Conservation (phyloP, 2,888 invertebrate species). For the Leptinotarsa peninsularis region DNA sequence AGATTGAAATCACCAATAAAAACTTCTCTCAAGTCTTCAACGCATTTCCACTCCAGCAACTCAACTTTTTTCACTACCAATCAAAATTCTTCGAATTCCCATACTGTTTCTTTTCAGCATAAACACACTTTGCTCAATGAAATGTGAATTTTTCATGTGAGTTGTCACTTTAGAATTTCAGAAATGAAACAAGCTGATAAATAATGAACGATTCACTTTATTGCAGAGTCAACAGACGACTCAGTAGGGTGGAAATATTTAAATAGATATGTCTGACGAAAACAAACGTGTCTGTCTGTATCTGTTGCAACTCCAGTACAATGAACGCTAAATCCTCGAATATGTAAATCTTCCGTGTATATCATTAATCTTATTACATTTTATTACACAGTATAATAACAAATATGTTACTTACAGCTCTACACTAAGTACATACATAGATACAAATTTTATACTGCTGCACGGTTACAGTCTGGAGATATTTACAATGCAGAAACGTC, state of each 20-base stretch:
- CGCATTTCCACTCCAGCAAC: too few relatives aligned
- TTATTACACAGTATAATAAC: conserved; percentile 64
- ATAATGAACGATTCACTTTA: conserved; percentile 67
- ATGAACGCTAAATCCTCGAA: conserved; percentile 54
- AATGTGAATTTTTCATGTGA: conserved; percentile 9
- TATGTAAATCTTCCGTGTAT: conserved; percentile 50
- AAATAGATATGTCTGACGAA: conserved; percentile 57
- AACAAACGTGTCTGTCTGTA: conserved; percentile 30
- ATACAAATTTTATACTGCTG: conserved; percentile 66
- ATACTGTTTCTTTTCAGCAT: background rate
- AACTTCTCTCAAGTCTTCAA: too few relatives aligned
- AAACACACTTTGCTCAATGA: background rate
- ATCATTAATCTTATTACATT: conserved; percentile 55
- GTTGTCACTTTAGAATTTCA: background rate
- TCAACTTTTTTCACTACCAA: too few relatives aligned
- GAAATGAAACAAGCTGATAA: conserved; percentile 44
- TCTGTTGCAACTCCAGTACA: conserved; percentile 45
- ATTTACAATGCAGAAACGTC: conserved; percentile 41
- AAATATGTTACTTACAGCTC: conserved; percentile 64
- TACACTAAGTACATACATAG: conserved; percentile 66
- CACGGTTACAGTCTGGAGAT: conserved; percentile 50
- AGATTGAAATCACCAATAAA: background rate
- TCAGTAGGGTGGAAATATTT: conserved; percentile 57
- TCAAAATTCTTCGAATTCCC: too few relatives aligned
- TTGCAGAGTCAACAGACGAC: conserved; percentile 67